phyloP scores from a whole-genome alignment of 1,140 invertebrate species.

The Epicauta chinensis region DNA sequence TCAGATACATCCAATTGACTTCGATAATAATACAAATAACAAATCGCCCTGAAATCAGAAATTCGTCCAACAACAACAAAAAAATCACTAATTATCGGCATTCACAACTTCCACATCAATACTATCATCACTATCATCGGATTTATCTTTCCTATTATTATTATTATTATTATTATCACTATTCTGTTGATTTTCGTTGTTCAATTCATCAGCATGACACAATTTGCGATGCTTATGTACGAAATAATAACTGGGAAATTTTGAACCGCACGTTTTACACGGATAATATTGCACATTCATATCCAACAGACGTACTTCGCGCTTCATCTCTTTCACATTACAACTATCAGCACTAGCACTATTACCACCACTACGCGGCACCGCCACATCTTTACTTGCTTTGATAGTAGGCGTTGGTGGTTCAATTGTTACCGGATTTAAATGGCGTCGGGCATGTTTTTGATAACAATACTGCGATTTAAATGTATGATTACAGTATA shows the following conservation, averaged over 20 bases:
- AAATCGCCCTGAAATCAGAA: too few species aligned
- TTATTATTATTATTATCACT: constrained; percentile 37
- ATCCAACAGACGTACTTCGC: constrained; percentile 60
- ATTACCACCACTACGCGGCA: too few species aligned
- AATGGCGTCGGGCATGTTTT: constrained; percentile 67
- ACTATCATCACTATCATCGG: constrained; percentile 21
- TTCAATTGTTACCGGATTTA: constrained; percentile 48
- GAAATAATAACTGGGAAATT: constrained; percentile 90
- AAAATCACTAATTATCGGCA: too few species aligned
- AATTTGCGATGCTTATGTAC: constrained; percentile 85
- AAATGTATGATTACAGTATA: constrained; percentile 73
- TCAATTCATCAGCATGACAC: constrained; percentile 64
- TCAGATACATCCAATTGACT: too few species aligned
- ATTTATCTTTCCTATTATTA: constrained; percentile 30
- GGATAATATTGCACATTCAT: constrained; percentile 87
- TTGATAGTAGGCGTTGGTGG: constrained; percentile 19
- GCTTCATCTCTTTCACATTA: constrained; percentile 32
- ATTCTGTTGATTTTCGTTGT: constrained; percentile 35
- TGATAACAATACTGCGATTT: constrained; percentile 78
- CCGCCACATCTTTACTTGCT: too few species aligned
- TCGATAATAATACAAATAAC: too few species aligned
- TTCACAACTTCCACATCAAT: constrained; percentile 40
- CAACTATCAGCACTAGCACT: background rate
- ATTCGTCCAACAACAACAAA: too few species aligned
- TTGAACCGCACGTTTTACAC: constrained; percentile 85